phyloP scores from a whole-genome alignment of 2,797 vertebrate species.

The Cichlasoma orientale region DNA sequence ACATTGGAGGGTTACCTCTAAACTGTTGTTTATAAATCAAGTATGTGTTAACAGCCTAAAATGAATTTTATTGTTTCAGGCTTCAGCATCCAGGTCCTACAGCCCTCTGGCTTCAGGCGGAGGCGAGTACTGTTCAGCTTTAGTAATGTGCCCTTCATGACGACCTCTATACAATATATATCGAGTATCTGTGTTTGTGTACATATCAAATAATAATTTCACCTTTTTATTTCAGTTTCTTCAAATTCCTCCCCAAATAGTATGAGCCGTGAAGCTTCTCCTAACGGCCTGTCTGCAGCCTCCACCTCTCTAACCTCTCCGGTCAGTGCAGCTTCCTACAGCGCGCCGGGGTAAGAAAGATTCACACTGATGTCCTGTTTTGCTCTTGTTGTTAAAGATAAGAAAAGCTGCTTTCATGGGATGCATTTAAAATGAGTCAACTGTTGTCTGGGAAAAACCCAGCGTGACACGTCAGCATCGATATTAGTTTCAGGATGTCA shows the following conservation, averaged over 20 bases:
- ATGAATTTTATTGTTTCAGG: conserved; percentile 74
- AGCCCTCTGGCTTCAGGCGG: conserved; percentile 89
- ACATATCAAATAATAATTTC: not conserved
- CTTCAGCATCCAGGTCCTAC: conserved; percentile 88
- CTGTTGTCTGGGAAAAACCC: too few species aligned
- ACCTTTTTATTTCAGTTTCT: conserved; percentile 81
- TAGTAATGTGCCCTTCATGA: not conserved
- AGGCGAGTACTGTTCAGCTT: conserved; percentile 74
- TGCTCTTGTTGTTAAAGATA: not conserved
- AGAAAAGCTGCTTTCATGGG: too few species aligned
- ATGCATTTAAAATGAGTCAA: too few species aligned
- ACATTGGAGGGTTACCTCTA: not conserved
- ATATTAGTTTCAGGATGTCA: not conserved
- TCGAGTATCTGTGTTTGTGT: not conserved
- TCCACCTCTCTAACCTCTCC: conserved; percentile 85
- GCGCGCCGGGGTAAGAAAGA: conserved; percentile 84
- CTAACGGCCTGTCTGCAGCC: conserved; percentile 82
- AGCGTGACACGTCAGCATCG: not conserved
- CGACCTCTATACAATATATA: not conserved
- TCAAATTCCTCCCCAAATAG: conserved; percentile 93
- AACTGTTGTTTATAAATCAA: not conserved
- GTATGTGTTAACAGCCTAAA: not conserved
- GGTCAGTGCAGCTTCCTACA: conserved; percentile 86
- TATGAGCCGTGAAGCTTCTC: conserved; percentile 89
- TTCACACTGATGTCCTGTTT: rapidly evolving